phyloP scores from a whole-genome alignment of 1,140 invertebrate species.

The Kradibia gibbosae region DNA sequence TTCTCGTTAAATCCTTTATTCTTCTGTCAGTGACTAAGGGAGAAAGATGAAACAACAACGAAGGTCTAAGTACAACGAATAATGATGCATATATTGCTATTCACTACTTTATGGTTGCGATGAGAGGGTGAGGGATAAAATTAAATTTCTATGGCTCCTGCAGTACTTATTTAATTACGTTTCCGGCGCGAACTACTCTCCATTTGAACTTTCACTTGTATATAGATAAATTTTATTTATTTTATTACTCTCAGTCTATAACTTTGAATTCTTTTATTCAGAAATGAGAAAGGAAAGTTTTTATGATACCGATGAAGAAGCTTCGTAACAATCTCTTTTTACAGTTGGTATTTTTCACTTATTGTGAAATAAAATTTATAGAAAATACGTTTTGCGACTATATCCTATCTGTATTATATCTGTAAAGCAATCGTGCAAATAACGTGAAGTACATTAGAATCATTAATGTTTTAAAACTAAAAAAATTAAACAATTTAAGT shows the following conservation, averaged over 20 bases:
- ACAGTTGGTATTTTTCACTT: too few species aligned
- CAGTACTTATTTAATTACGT: constrained; percentile 41
- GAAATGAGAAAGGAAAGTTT: not conserved
- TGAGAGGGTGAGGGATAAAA: not conserved
- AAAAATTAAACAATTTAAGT: too few species aligned
- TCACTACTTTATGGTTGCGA: not conserved
- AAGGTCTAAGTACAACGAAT: not conserved
- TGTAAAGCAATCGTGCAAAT: too few species aligned
- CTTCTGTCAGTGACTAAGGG: constrained; percentile 15
- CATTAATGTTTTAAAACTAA: too few species aligned
- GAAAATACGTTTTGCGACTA: not conserved
- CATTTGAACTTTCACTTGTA: not conserved
- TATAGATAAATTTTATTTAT: constrained; percentile 35
- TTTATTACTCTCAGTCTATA: not conserved
- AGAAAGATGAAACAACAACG: not conserved
- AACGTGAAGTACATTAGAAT: too few species aligned
- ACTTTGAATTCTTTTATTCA: constrained; percentile 4
- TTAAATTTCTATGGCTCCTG: constrained; percentile 31
- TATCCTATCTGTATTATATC: too few species aligned
- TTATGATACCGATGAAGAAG: not conserved
- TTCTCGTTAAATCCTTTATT: constrained; percentile 48
- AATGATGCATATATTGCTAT: not conserved
- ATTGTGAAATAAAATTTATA: not conserved
- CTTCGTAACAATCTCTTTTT: not conserved
- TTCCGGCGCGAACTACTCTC: constrained; percentile 5